Conservation (phyloP, 2,888 invertebrate genomes). For the Criorhina ranunculi region DNA sequence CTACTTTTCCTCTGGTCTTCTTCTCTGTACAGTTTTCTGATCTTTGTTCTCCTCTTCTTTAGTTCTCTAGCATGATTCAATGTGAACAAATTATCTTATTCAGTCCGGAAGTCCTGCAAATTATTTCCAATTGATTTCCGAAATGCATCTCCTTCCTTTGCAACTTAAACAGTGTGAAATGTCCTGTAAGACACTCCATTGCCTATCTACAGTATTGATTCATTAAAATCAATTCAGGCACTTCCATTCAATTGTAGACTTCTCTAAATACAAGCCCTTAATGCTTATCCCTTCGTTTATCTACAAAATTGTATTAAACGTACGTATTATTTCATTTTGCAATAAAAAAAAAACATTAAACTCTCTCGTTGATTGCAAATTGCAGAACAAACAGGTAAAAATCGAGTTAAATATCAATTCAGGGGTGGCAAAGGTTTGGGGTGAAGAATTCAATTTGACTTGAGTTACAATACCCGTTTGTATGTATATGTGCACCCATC, state of each 20-base stretch:
- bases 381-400: constrained; percentile 47
- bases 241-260: too few relatives aligned
- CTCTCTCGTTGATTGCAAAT: constrained; percentile 44
- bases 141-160: too few relatives aligned
- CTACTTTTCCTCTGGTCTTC: too few relatives aligned
- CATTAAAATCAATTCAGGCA: not conserved
- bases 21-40: too few relatives aligned
- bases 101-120: too few relatives aligned
- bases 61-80: too few relatives aligned
- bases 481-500: not conserved
- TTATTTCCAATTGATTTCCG: too few relatives aligned
- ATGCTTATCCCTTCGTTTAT: constrained; percentile 12
- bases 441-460: constrained; percentile 21
- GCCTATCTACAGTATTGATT: not conserved
- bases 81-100: too few relatives aligned
- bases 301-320: constrained; percentile 7
- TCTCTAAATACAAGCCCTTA: not conserved
- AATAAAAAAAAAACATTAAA: constrained; percentile 25
- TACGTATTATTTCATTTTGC: not conserved
- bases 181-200: not conserved
- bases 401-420: constrained; percentile 47
- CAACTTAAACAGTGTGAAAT: too few relatives aligned
- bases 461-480: not conserved
- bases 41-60: too few relatives aligned
- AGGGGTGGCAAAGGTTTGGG: not conserved